Conservation (phyloP, 2,113 vertebrate genomes). For the Balaenoptera acutorostrata region DNA sequence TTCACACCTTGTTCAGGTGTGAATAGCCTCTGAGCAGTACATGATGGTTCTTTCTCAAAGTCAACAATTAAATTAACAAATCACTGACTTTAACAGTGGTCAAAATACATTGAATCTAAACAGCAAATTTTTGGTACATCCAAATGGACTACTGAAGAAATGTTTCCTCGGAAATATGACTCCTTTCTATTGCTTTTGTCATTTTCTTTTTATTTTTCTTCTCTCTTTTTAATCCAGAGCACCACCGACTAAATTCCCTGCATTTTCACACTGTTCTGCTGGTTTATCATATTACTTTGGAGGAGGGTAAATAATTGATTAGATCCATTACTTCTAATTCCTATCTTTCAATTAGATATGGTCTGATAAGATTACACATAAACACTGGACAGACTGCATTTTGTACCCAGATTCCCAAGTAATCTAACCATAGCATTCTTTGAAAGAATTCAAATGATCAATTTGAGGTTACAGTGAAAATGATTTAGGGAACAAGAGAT, state of each 20-base stretch:
- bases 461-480: background rate
- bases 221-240: background rate
- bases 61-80: background rate
- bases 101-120: background rate
- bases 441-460: conserved; percentile 41
- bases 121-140: background rate
- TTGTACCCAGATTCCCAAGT: background rate
- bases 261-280: background rate
- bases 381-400: background rate
- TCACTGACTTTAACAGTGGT: background rate
- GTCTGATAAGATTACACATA: conserved; percentile 11
- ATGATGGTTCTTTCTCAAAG: background rate
- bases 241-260: background rate
- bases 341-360: background rate
- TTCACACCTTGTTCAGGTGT: background rate
- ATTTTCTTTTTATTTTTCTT: background rate
- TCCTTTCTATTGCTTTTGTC: background rate
- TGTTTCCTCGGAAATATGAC: background rate
- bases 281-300: conserved; percentile 10
- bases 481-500: background rate
- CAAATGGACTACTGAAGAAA: background rate
- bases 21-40: background rate
- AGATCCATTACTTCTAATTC: conserved; percentile 39
- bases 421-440: background rate
- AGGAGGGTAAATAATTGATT: conserved; percentile 34